Base-by-base conservation (phyloP, 2,888 invertebrate genomes). In the Mythimna loreyi region DNA sequence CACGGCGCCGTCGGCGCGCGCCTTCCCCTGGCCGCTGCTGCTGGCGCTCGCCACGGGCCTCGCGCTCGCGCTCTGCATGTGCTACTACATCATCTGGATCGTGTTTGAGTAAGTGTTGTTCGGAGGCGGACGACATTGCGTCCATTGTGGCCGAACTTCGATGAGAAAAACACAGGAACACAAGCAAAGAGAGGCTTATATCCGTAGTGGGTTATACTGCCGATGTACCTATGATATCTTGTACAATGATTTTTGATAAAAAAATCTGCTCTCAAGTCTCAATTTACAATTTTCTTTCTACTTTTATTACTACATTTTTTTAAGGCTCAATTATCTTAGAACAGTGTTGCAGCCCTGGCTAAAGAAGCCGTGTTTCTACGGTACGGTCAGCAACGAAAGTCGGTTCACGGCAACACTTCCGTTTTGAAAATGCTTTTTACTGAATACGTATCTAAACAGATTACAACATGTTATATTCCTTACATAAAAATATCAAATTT, bases 41-140 rank as follows among this genome's bases (percentile, higher is more conserved):
- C 97, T 98, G 83, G 97, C 98, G 76, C 97, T 98, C 57, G 97
- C 98, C 76, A 97, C 98, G 87, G 97, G 98, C 61, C 96, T 98
- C 55, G 97, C 98, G 53, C 96, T 98, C 62, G 98, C 98, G 56
- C 97, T 98, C 78, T 98, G 98, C 92, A 97, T 98, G 93, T 98
- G 98, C 93, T 99, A 99, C 92, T 98, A 98, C 94, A 97, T 99
- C 87, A 98, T 98, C 85, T 99, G 98, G 98, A 98, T 98, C 82
- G 97, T 98, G 72, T 98, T 98, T 94, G 98, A 98, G 99, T 99
- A 96, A 97, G 98, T 97, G 55, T 73, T 43, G 66, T 59, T 47
- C 16, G 47, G 74, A 25, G 30, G 53, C 28, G 30, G 55, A 65
- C n/a, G 53, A 74, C 47, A 25, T 33, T 64, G 25, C 19, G 43